Conservation (phyloP, 2,113 vertebrate species). For the Cottus gobio region DNA sequence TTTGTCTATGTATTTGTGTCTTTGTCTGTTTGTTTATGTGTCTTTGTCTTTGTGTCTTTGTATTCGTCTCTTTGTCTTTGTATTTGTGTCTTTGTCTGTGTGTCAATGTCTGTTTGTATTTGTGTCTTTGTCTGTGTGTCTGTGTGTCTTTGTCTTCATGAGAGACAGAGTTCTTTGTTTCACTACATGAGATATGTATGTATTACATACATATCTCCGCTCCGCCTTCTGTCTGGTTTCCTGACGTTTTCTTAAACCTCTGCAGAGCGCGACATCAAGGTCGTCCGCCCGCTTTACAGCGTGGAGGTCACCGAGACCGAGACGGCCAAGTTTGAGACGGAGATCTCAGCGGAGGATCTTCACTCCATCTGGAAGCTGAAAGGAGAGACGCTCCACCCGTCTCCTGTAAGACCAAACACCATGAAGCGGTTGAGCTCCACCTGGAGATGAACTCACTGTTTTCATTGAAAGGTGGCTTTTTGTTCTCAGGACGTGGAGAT, state of each 20-base stretch:
- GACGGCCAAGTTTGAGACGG: slow-evolving; percentile 93
- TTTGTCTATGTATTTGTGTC: too few relatives aligned
- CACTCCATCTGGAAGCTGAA: slow-evolving; percentile 95
- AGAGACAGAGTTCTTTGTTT: background rate
- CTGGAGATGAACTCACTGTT: background rate
- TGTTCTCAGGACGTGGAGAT: slow-evolving; percentile 85
- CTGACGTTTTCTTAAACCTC: slow-evolving; percentile 29
- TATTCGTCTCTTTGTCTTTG: too few relatives aligned
- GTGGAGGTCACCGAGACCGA: slow-evolving; percentile 97
- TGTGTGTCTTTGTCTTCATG: background rate
- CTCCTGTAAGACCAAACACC: slow-evolving; percentile 85
- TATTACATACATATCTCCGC: background rate
- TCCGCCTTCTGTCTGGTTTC: too few relatives aligned
- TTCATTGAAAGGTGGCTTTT: background rate
- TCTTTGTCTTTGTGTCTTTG: background rate
- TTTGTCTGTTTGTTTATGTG: too few relatives aligned
- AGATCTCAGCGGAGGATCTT: slow-evolving; percentile 95
- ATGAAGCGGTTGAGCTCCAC: background rate
- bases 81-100: background rate
- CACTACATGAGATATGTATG: too few relatives aligned
- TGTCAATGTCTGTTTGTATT: too few relatives aligned
- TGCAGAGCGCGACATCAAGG: slow-evolving; percentile 95
- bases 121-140: background rate
- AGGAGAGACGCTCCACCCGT: slow-evolving; percentile 89
- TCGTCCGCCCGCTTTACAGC: slow-evolving; percentile 91